A percentile compares a stretch with the other conserved stretches of the same genome.
Conservation (phyloP, 2,113 vertebrate genomes). For the Zosterops hypoxanthus region DNA sequence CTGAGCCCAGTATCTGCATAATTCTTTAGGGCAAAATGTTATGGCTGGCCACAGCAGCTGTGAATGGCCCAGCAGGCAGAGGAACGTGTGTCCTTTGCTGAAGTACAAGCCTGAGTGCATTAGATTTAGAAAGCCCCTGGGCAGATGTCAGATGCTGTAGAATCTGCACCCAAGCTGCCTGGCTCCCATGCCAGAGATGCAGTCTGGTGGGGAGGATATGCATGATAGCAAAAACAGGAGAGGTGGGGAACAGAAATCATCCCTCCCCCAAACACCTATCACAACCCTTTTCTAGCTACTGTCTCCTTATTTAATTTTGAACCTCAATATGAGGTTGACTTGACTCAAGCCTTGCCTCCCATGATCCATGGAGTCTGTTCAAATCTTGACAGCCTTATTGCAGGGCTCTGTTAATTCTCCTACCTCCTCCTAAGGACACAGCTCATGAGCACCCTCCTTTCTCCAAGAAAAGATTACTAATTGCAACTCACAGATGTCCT, state of each 20-base stretch:
- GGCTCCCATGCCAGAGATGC: neutral
- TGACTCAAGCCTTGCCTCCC: conserved; percentile 4
- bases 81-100: neutral
- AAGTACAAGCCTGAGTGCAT: neutral
- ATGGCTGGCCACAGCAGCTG: neutral
- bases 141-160: neutral
- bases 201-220: neutral
- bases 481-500: neutral
- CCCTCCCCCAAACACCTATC: neutral
- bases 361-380: neutral
- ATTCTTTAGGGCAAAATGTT: neutral
- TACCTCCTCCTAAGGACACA: neutral
- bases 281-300: neutral
- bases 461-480: neutral
- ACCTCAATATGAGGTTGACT: neutral
- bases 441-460: neutral
- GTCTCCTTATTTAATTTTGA: neutral
- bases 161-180: neutral
- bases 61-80: neutral
- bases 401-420: conserved; percentile 6
- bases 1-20: neutral
- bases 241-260: neutral
- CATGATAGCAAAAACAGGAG: neutral
- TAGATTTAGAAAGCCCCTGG: neutral
- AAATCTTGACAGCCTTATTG: conserved; percentile 5